These are phyloP conservation scores for Periophthalmodon schlosseri DNA, from an alignment of 2,113 vertebrate species.

Conservation along the genomic window DNA sequence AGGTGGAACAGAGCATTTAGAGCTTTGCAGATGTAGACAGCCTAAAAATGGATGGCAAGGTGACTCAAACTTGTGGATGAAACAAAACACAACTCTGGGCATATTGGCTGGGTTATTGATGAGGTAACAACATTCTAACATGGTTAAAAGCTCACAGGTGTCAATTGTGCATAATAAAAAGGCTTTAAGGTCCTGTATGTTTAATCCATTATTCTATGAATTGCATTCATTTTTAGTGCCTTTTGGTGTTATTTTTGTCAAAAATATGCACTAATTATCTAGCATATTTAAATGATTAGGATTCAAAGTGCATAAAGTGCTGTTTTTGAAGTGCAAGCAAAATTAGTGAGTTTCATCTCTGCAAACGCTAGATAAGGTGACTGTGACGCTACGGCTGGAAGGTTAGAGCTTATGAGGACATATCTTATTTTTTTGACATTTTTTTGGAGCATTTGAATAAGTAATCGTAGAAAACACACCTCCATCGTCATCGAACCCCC, in stretches of 20 bases:
- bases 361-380: constrained; percentile 67
- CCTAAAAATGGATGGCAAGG: no score
- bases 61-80: no score
- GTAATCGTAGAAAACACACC: constrained; percentile 54
- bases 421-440: constrained; percentile 62
- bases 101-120: no score
- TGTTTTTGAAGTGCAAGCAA: constrained; percentile 57
- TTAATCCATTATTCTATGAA: no score
- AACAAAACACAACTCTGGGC: no score
- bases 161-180: no score
- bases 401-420: constrained; percentile 77
- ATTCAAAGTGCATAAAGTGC: constrained; percentile 52
- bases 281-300: constrained; percentile 17
- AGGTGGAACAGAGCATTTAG: no score
- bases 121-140: no score
- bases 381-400: constrained; percentile 70
- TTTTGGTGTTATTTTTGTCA: not conserved
- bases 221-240: not conserved
- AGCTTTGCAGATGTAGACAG: no score
- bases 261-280: constrained; percentile 35
- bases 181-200: no score
- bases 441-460: constrained; percentile 48
- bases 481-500: constrained; percentile 20
- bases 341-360: constrained; percentile 66
- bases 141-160: no score